Evolutionary conservation across 2,797 vertebrate genomes (phyloP).

Genomic region (Sternotherus odoratus): DNA sequence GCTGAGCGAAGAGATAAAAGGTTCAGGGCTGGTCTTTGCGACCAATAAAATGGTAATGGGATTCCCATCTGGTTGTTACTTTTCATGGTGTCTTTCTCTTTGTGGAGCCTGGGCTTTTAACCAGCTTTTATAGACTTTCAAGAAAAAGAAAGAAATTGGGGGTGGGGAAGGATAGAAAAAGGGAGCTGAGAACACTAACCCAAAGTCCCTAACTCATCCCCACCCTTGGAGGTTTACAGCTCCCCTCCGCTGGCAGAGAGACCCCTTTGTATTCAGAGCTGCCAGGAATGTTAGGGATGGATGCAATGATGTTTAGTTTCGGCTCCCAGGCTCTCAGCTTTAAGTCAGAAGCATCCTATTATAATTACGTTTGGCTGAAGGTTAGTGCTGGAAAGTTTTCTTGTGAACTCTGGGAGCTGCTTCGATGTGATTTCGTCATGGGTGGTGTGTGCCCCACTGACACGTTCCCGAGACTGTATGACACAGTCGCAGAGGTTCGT

Average conservation of each 20-base stretch:
- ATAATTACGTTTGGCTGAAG: slow-evolving; percentile 39
- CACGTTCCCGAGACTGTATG: neutral
- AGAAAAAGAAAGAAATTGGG: accelerated
- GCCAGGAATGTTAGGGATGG: slow-evolving; percentile 21
- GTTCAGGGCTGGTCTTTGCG: neutral
- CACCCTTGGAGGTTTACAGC: neutral
- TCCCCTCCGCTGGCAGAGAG: neutral
- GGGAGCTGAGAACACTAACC: neutral
- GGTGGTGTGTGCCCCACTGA: slow-evolving; percentile 21
- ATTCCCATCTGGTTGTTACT: slow-evolving; percentile 39
- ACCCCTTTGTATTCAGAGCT: slow-evolving; percentile 24
- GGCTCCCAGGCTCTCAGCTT: neutral
- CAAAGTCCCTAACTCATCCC: neutral
- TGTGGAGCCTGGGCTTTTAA: slow-evolving; percentile 20
- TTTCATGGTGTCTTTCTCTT: slow-evolving; percentile 3
- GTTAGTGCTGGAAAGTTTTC: slow-evolving; percentile 14
- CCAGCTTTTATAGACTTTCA: slow-evolving; percentile 19
- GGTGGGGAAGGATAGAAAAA: neutral
- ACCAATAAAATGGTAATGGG: slow-evolving; percentile 61
- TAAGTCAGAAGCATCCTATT: slow-evolving; percentile 39
- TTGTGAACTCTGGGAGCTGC: slow-evolving; percentile 62
- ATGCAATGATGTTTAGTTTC: neutral
- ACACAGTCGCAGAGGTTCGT: slow-evolving; percentile 21
- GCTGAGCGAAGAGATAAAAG: slow-evolving; percentile 24
- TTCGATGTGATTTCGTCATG: slow-evolving; percentile 21